Conservation (phyloP, 2,888 invertebrate genomes). For the Cantharis lateralis region DNA sequence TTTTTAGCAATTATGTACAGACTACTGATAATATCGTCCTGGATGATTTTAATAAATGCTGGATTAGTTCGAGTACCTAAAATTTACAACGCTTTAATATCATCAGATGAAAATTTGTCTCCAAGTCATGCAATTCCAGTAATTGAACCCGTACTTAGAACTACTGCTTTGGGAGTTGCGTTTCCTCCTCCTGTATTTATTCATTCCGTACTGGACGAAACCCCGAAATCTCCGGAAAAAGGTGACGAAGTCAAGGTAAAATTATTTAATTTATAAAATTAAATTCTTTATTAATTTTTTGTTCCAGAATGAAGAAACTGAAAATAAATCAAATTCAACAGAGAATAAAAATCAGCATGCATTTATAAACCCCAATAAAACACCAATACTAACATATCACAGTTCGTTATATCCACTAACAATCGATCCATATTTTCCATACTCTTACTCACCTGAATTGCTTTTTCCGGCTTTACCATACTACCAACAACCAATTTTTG, state of each 20-base stretch:
- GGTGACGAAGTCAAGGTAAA: conserved; percentile 15
- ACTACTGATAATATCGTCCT: conserved; percentile 32
- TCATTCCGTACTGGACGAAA: conserved; percentile 21
- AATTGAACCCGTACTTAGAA: conserved; percentile 72
- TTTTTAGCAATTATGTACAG: conserved; percentile 18
- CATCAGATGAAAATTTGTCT: conserved; percentile 75
- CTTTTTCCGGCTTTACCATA: conserved; percentile 38
- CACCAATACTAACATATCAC: conserved; percentile 32
- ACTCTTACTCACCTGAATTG: conserved; percentile 38
- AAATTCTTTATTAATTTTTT: not conserved
- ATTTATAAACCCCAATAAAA: conserved; percentile 16
- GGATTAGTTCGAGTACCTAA: conserved; percentile 69
- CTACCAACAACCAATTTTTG: conserved; percentile 33
- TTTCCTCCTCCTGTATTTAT: conserved; percentile 46
- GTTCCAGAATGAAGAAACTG: not conserved
- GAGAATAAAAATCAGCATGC: not conserved
- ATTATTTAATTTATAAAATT: not conserved
- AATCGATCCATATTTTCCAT: conserved; percentile 40
- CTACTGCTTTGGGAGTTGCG: conserved; percentile 60
- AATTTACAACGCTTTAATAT: conserved; percentile 80
- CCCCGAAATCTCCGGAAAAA: not conserved
- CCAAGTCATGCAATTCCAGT: conserved; percentile 78
- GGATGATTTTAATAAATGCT: conserved; percentile 43
- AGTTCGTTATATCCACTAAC: conserved; percentile 40
- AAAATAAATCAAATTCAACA: not conserved